Percentiles rank a stretch among this genome's conserved stretches.
Conservation (phyloP, 2,113 vertebrate genomes). For the Athene noctua region DNA sequence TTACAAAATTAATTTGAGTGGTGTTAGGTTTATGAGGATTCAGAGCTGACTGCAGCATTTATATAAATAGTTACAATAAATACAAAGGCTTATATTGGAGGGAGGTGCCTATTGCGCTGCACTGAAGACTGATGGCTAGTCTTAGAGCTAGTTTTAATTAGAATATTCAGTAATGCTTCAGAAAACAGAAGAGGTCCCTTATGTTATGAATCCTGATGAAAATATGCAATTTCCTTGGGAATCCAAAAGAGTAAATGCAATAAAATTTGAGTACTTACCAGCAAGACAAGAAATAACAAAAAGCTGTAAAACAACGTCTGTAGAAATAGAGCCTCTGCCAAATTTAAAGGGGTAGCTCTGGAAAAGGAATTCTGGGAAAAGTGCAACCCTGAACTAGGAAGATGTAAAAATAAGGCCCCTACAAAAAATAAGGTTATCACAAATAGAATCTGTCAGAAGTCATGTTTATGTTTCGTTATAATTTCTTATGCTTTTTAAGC, state of each 20-base stretch:
- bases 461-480: background rate
- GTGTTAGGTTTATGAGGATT: background rate
- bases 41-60: constrained; percentile 1
- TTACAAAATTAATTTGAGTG: constrained; percentile 25
- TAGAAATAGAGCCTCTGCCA: background rate
- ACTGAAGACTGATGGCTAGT: background rate
- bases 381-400: background rate
- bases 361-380: constrained; percentile 4
- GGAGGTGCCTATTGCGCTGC: background rate
- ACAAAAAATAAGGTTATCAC: background rate
- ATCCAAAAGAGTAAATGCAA: constrained; percentile 1
- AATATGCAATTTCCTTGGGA: background rate
- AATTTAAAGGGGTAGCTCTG: background rate
- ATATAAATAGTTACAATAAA: constrained; percentile 10
- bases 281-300: background rate
- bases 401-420: background rate
- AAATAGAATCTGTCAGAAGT: background rate
- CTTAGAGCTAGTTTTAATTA: background rate
- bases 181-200: background rate
- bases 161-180: background rate
- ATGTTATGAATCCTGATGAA: background rate
- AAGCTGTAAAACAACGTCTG: background rate
- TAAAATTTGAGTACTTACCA: constrained; percentile 10
- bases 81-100: background rate
- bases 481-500: background rate